A percentile compares a stretch with the other conserved stretches of the same genome.
Conservation (phyloP, 1,140 invertebrate species). For the Homarus americanus region DNA sequence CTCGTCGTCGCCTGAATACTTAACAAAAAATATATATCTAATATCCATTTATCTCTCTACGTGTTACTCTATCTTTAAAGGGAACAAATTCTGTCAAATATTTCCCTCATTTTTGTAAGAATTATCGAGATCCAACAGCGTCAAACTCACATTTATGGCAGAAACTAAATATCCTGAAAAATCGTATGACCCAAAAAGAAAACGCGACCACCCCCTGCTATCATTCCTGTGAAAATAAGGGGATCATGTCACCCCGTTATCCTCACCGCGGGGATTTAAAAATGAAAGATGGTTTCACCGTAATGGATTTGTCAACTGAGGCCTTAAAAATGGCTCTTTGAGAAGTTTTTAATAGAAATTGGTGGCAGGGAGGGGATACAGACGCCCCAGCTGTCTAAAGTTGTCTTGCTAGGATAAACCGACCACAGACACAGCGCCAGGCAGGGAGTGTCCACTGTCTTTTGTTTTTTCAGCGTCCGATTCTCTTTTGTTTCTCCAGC, state of each 20-base stretch:
- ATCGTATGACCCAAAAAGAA: background rate
- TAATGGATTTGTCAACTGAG: conserved; percentile 70
- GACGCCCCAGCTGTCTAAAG: background rate
- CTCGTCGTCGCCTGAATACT: background rate
- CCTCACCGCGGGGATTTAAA: conserved; percentile 59
- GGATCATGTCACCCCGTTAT: conserved; percentile 72
- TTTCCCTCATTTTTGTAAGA: no score
- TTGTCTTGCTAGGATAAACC: no score
- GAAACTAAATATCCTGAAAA: no score
- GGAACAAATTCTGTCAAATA: no score
- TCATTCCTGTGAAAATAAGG: conserved; percentile 65
- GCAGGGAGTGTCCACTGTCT: no score
- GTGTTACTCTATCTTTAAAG: no score
- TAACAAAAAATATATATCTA: background rate
- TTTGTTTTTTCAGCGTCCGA: no score
- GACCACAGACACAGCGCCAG: no score
- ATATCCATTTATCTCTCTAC: no score
- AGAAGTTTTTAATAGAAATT: conserved; percentile 71
- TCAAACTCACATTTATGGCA: no score
- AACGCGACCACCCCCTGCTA: background rate
- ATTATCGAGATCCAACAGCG: no score
- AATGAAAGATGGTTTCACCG: conserved; percentile 61
- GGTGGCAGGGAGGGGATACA: conserved; percentile 32
- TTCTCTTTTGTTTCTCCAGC: no score
- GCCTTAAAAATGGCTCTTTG: conserved; percentile 72